Evolutionary conservation across 2,888 invertebrate species (phyloP).

Genomic region (Sepiola atlantica): DNA sequence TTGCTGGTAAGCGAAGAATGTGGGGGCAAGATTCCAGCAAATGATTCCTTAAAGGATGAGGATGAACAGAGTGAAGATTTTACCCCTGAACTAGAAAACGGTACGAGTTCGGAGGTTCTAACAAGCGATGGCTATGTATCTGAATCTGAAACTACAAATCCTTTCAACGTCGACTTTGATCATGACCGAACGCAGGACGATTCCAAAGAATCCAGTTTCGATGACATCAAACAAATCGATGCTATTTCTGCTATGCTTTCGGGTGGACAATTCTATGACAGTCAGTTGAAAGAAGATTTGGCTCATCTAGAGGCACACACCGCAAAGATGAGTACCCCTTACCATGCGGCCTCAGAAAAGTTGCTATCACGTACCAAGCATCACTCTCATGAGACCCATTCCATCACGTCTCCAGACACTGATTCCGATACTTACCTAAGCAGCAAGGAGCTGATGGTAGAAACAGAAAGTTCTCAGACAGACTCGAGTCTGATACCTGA

Average conservation of each 20-base stretch:
- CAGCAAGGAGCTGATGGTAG: background rate
- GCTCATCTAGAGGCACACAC: background rate
- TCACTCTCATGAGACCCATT: background rate
- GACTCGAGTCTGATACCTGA: background rate
- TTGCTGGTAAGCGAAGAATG: background rate
- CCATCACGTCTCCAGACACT: background rate
- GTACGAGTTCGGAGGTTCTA: background rate
- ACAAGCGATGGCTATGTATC: background rate
- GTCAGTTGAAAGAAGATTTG: background rate
- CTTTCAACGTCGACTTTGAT: background rate
- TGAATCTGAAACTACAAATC: background rate
- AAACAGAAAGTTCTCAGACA: slow-evolving; percentile 11
- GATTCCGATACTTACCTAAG: slow-evolving; percentile 12
- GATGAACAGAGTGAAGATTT: background rate
- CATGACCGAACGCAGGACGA: background rate
- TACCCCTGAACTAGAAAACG: background rate
- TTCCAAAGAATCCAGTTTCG: background rate
- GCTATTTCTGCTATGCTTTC: background rate
- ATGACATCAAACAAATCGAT: background rate
- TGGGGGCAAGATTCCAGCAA: background rate
- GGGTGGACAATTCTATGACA: background rate
- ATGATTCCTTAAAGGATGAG: background rate
- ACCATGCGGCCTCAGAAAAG: background rate
- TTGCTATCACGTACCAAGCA: background rate
- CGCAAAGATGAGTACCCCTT: slow-evolving; percentile 9